Base-by-base conservation (phyloP, 1,140 invertebrate genomes). In the Platyscapa corneri region DNA sequence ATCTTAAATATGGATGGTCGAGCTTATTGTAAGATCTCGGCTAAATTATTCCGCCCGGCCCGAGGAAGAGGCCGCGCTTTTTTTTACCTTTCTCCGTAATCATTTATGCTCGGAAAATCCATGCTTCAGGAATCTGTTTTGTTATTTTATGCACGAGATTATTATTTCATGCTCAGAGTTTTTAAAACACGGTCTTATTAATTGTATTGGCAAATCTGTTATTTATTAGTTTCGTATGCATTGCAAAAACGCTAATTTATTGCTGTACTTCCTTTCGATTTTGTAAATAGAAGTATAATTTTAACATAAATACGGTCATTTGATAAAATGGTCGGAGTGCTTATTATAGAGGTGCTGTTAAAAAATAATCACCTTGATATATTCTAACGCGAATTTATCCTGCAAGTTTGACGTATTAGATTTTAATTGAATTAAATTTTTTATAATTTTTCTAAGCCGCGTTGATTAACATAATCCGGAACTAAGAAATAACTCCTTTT, bases 21-120 rank as follows among this genome's bases (percentile, higher is more conserved):
- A 42, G 70, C 70, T 74, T 74, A n/a, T 74, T 74, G 27, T 5
- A 6, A 88, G 87, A 89, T 89, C 20, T 39, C 70, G 37, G 12
- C 14, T 77, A 77, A 77, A 77, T 53, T 77, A 56, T 77, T 77
- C n/a, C 3, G 5, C 46, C 8, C 0, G 18, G 1, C 30, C 34
- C 14, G 20, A 42, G 23, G 27, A 39, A 72, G 37, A 23, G 8
- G 64, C 23, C 37, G 0, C 37, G 3, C 16, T 1, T 1, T 42
- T 42, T 42, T 74, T 74, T 74, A 42, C 56, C 27, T 74, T 42
- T 1, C 23, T 5, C 34, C 12, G 39, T 37, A 37, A 74, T 74
- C 70, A 42, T n/a, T 74, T n/a, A 42, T 42, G 37, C 70, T n/a
- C 70, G 37, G 37, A 16, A 74, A 74, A 42, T 74, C 23, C 27